Base-by-base conservation (phyloP, 2,888 invertebrate species). In the Parnassius apollo region DNA sequence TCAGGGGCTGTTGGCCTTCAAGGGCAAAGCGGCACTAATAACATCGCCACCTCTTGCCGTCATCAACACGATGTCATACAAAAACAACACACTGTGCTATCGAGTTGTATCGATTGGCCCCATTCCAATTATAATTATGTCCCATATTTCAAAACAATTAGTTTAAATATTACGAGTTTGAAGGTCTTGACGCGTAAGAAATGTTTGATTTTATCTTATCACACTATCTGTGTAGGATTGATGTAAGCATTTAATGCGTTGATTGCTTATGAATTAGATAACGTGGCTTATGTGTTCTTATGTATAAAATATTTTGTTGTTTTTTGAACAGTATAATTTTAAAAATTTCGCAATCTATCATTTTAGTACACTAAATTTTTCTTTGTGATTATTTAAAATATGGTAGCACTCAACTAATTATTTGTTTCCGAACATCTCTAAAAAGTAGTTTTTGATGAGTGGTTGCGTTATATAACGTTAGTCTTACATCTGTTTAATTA, bases 11-110 rank as follows among this genome's bases (percentile, higher is more conserved):
- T 57, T 46, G 46, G 51, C 25, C 22, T 10, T 60, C 64, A 64
- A 64, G 64, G 64, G 48, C 60, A 57, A 22, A 18, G 13, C 50
- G 53, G 51, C 57, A 49, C 51, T 53, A 64, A 64, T 60, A 57
- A 64, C 64, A 60, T 52, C 57, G 59, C 52, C 56, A 59, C 46
- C 57, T n/a, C 46, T 52, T 57, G 57, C 35, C 51, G 42, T 49
- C 57, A 56, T 56, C 64, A 55, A 49, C 13, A 22, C 58, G 22
- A 57, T 42, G 51, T 51, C 45, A 59, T 12, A 57, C 44, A 53
- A 52, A 61, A 48, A 64, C 52, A 52, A 22, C 18, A 46, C 56
- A 22, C 48, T 53, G 57, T 22, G 42, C 57, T 25, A 56, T 59
- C 12, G 25, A 48, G 25, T 44, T 22, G 25, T 56, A 64, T 64